Evolutionary conservation across 2,888 invertebrate genomes (phyloP).

Genomic region (Mimumesa dahlbomi): DNA sequence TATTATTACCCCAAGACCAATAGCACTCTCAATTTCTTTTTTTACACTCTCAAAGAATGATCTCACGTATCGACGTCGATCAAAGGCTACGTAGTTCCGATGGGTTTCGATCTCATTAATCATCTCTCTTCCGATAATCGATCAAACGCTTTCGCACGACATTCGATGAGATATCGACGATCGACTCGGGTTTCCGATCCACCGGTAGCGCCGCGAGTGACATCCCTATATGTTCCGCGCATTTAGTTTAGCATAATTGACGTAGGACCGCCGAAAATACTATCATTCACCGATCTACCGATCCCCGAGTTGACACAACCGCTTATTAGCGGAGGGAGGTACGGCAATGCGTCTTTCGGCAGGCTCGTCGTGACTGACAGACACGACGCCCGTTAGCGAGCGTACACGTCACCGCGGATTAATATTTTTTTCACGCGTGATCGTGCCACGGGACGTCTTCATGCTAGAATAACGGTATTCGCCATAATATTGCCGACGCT

Average conservation of each 20-base stretch:
- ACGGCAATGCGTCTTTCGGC: slow-evolving; percentile 48
- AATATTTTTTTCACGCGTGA: slow-evolving; percentile 63
- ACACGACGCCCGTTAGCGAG: slow-evolving; percentile 45
- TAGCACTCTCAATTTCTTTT: too few species aligned
- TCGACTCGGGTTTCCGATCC: slow-evolving; percentile 1
- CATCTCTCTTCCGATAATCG: slow-evolving; percentile 39
- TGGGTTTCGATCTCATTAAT: slow-evolving; percentile 27
- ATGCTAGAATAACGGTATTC: slow-evolving; percentile 47
- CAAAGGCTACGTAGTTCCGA: slow-evolving; percentile 14
- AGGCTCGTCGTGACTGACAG: slow-evolving; percentile 47
- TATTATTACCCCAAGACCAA: too few species aligned
- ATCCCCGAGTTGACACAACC: slow-evolving; percentile 59
- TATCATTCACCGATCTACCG: slow-evolving; percentile 59
- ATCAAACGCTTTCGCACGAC: slow-evolving; percentile 39
- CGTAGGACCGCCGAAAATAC: slow-evolving; percentile 55
- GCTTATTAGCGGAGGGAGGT: slow-evolving; percentile 59
- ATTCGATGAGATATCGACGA: slow-evolving; percentile 38
- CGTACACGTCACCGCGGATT: slow-evolving; percentile 57
- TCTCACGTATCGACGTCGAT: slow-evolving; percentile 45
- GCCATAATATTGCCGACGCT: slow-evolving; percentile 28
- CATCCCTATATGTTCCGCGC: slow-evolving; percentile 38
- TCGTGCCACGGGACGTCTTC: slow-evolving; percentile 45
- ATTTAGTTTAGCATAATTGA: slow-evolving; percentile 64
- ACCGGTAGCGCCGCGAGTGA: slow-evolving; percentile 54
- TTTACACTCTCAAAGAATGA: slow-evolving; percentile 30